Evolutionary conservation across 2,113 vertebrate genomes (phyloP).

Genomic region (Rhizomys pruinosus): DNA sequence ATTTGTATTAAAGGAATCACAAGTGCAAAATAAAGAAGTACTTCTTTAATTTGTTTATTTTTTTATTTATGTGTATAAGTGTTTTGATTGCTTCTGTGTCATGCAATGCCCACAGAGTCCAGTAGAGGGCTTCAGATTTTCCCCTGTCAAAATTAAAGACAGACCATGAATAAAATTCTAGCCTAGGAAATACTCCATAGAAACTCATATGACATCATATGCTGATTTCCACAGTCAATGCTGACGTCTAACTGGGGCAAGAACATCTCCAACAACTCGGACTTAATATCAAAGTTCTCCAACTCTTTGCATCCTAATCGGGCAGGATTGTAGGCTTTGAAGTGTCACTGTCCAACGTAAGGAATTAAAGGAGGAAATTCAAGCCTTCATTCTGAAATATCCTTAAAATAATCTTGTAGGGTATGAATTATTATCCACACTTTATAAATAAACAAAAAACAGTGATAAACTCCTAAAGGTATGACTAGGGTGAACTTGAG

Average conservation of each 20-base stretch:
- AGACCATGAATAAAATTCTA: neutral
- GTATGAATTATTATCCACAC: neutral
- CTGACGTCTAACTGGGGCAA: neutral
- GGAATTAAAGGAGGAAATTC: neutral
- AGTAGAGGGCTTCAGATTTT: too few relatives aligned
- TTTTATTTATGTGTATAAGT: too few relatives aligned
- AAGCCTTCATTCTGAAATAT: neutral
- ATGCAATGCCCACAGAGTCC: too few relatives aligned
- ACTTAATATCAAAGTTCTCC: constrained; percentile 33
- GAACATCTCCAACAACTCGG: neutral
- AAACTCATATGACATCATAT: neutral
- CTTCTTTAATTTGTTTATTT: too few relatives aligned
- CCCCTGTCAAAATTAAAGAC: constrained; percentile 37
- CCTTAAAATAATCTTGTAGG: neutral
- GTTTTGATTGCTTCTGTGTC: too few relatives aligned
- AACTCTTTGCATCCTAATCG: constrained; percentile 62
- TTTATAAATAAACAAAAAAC: neutral
- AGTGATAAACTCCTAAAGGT: neutral
- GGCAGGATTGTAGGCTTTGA: neutral
- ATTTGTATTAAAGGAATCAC: too few relatives aligned
- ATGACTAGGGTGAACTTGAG: neutral
- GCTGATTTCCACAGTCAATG: neutral
- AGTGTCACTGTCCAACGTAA: constrained; percentile 44
- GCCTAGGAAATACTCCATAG: neutral
- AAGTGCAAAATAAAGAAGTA: too few relatives aligned